These are phyloP conservation scores for Reticulitermes speratus DNA, from an alignment of 1,140 invertebrate genomes.

Conservation along the genomic window DNA sequence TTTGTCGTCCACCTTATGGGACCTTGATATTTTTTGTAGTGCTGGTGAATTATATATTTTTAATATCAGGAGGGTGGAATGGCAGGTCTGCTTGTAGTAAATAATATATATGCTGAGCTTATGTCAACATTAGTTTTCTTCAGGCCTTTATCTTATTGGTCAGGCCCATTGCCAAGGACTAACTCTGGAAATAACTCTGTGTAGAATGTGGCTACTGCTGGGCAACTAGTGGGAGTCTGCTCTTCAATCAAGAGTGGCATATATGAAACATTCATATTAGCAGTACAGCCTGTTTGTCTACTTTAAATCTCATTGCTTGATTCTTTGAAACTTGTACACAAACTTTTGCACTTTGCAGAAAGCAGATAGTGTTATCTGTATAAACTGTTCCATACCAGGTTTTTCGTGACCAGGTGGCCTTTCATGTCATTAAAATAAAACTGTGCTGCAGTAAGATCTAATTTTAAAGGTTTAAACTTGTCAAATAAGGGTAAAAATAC, in stretches of 20 bases:
- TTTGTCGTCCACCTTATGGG: not conserved
- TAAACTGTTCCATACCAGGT: no score
- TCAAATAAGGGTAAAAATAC: no score
- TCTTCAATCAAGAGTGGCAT: not conserved
- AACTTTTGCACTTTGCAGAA: no score
- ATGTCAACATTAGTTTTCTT: not conserved
- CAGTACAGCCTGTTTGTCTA: not conserved
- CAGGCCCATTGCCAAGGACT: slow-evolving; percentile 3
- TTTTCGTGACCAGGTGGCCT: no score
- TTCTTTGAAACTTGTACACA: no score
- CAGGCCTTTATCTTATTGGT: not conserved
- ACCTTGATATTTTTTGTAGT: not conserved
- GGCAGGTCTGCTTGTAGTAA: not conserved
- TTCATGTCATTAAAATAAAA: no score
- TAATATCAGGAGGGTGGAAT: not conserved
- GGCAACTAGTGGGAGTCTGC: not conserved
- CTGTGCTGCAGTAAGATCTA: no score
- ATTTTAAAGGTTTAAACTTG: no score
- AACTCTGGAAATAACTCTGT: not conserved
- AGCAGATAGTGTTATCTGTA: no score
- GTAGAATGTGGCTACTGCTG: not conserved
- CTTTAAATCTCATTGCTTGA: not conserved
- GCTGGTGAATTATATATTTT: not conserved
- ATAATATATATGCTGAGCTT: slow-evolving; percentile 15
- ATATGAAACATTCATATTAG: not conserved